Percentiles rank a stretch among this genome's conserved stretches.
These are phyloP conservation scores for Teleopsis dalmanni DNA, from an alignment of 1,140 invertebrate genomes.

Conservation along the genomic window DNA sequence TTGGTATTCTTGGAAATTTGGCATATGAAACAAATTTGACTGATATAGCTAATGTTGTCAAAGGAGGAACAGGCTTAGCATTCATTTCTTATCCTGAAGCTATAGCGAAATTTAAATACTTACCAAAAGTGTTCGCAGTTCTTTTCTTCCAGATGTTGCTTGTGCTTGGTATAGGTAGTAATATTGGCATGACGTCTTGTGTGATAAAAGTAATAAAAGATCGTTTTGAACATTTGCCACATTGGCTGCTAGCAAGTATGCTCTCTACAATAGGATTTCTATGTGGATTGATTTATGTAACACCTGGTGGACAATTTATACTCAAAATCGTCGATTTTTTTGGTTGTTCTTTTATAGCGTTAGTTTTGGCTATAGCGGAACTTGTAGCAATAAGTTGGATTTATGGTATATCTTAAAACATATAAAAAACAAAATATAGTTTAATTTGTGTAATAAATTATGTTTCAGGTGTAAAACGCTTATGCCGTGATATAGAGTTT, in stretches of 20 bases:
- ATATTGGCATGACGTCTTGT: conserved; percentile 58
- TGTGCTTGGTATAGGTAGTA: conserved; percentile 54
- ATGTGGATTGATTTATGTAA: conserved; percentile 65
- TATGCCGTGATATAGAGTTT: conserved; percentile 57
- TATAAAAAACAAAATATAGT: background rate
- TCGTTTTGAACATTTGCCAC: conserved; percentile 55
- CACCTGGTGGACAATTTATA: conserved; percentile 79
- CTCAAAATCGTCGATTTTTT: conserved; percentile 79
- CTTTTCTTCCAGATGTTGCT: conserved; percentile 86
- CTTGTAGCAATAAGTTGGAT: conserved; percentile 64
- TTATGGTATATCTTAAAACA: conserved; percentile 50
- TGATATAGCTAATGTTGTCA: conserved; percentile 47
- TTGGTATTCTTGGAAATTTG: conserved; percentile 73
- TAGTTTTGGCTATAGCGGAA: conserved; percentile 66
- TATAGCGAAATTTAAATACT: conserved; percentile 67
- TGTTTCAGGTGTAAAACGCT: conserved; percentile 50
- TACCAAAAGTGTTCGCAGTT: conserved; percentile 76
- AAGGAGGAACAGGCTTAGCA: conserved; percentile 58
- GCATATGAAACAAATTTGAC: conserved; percentile 55
- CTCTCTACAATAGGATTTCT: conserved; percentile 57
- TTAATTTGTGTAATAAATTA: background rate
- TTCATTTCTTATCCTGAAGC: conserved; percentile 84
- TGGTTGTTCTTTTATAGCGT: conserved; percentile 70
- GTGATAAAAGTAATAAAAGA: conserved; percentile 64
- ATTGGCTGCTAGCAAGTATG: conserved; percentile 53